Evolutionary conservation across 2,113 vertebrate species (phyloP), one percentile per base, ranked within the genome.

Genomic region (Alethe diademata): DNA sequence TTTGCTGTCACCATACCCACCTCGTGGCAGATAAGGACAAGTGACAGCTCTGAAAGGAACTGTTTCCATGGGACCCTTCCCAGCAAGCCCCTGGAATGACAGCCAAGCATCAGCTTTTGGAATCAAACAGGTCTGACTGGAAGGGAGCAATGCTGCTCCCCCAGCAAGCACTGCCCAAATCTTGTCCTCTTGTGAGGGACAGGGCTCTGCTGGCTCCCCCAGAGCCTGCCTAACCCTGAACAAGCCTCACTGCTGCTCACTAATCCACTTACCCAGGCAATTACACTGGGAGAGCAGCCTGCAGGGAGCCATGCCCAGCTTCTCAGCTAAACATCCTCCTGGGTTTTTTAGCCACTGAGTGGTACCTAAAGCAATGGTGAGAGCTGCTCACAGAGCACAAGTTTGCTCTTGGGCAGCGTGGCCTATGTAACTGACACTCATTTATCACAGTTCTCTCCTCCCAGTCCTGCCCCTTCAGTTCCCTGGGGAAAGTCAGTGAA

Each of bases 61-160:
- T 70, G 92, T 95, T 96, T 95, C 93, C 92, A 88, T 93, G 92
- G 88, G 96, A 90, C 85, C 81, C 85, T 94, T 83, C 81, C 79
- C 85, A 51, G 67, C 2, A 0, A 93, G 70, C 17, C 5, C 50
- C 20, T 6, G 0, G 3, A 12, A 10, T 29, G 85, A 76, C 94
- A 92, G 19, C 76, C 54, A 28, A 3, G 35, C 2, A 1, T 19
- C 79, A 88, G 74, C 40, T 82, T 47, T 50, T 1, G 0, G 69
- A 6, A 10, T 26, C 38, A 5, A 54, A 36, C 50, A 20, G 56
- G 62, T 62, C 92, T 38, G 54, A 26, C 85, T 83, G 66, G 66
- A 36, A 69, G 70, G 40, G 51, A 86, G 64, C 90, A 79, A 3
- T 0, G 12, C 78, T 6, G 57, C 19, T 57, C 38, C 81, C 57